Percentiles rank a stretch among this genome's conserved stretches.
These are phyloP conservation scores for Dendrocincla fuliginosa DNA, from an alignment of 2,797 vertebrate species.

Conservation along the genomic window DNA sequence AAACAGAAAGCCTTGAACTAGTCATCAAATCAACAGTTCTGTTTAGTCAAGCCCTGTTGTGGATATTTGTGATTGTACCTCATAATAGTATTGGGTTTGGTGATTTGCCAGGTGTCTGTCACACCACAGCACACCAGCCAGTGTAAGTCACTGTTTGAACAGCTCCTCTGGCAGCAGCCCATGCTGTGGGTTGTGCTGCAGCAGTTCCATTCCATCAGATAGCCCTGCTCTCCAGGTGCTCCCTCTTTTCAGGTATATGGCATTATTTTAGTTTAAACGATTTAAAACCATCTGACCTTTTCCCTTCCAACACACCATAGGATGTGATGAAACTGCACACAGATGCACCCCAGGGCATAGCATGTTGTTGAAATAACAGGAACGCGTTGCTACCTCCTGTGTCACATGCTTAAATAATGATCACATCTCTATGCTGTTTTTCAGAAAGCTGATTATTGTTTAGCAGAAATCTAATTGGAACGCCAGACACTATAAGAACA, in stretches of 20 bases:
- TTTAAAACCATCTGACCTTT: neutral
- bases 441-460: constrained; percentile 30
- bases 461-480: constrained; percentile 8
- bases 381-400: neutral
- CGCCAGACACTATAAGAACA: neutral
- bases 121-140: fast-evolving
- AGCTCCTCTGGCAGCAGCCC: neutral
- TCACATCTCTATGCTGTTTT: neutral
- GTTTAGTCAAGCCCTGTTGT: neutral
- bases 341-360: neutral
- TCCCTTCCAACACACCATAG: neutral
- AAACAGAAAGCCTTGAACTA: neutral
- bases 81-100: neutral
- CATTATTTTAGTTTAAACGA: neutral
- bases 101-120: neutral
- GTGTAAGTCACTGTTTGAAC: neutral
- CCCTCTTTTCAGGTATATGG: neutral
- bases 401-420: neutral
- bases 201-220: neutral
- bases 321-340: neutral
- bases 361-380: neutral
- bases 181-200: neutral
- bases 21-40: neutral
- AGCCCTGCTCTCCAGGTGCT: neutral
- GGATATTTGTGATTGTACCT: neutral